Percentiles rank a stretch among this genome's conserved stretches.
Conservation (phyloP, 2,797 vertebrate genomes). For the Champsocephalus gunnari region DNA sequence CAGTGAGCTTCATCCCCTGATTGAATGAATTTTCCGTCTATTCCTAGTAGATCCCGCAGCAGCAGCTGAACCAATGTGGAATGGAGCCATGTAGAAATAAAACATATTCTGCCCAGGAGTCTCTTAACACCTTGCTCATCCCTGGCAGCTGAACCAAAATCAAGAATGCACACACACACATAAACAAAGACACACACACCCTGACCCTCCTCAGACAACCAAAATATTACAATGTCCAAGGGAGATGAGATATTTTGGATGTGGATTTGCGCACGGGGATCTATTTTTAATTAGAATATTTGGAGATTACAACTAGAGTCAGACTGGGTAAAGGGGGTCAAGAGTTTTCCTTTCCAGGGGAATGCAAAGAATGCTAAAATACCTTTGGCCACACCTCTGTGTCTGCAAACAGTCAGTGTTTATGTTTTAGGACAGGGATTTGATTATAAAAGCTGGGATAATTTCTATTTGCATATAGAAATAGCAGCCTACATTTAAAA, state of each 20-base stretch:
- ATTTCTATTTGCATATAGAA: neutral
- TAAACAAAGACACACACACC: slow-evolving; percentile 8
- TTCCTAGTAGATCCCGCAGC: slow-evolving; percentile 29
- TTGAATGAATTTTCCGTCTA: slow-evolving; percentile 46
- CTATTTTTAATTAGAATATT: slow-evolving; percentile 24
- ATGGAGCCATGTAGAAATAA: slow-evolving; percentile 42
- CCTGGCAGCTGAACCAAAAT: slow-evolving; percentile 50
- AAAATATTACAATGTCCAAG: slow-evolving; percentile 29
- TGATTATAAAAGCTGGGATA: neutral
- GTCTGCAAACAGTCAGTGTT: slow-evolving; percentile 11
- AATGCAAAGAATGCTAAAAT: slow-evolving; percentile 4
- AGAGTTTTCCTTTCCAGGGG: slow-evolving; percentile 15
- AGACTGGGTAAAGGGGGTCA: neutral
- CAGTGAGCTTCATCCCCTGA: slow-evolving; percentile 27
- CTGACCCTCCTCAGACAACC: slow-evolving; percentile 30
- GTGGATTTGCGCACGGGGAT: slow-evolving; percentile 20
- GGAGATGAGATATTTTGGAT: slow-evolving; percentile 18
- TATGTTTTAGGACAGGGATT: neutral
- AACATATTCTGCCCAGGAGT: slow-evolving; percentile 44
- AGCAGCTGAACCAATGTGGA: slow-evolving; percentile 60
- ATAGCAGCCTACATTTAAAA: neutral
- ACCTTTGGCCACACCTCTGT: slow-evolving; percentile 10
- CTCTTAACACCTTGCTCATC: slow-evolving; percentile 48
- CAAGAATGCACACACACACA: neutral
- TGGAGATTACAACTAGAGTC: slow-evolving; percentile 15